These are phyloP conservation scores for Callithrix jacchus DNA, from an alignment of 2,113 vertebrate species.

Conservation along the genomic window DNA sequence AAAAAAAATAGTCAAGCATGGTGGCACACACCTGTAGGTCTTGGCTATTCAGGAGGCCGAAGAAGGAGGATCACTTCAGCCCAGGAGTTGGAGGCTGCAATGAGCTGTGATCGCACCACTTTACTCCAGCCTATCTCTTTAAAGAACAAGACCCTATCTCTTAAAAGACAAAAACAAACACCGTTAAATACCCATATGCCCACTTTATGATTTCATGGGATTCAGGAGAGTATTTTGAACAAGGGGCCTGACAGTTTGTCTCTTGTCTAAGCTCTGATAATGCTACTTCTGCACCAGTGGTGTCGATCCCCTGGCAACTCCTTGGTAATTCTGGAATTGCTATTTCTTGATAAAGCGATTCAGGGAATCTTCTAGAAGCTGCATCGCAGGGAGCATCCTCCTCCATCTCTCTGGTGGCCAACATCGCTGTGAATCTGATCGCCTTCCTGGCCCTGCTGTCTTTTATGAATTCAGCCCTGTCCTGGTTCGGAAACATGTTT, in stretches of 20 bases:
- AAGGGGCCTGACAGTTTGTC: not conserved
- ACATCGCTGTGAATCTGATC: slow-evolving; percentile 87
- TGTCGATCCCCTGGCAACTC: not conserved
- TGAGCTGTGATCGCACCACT: not conserved
- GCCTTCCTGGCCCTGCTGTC: slow-evolving; percentile 89
- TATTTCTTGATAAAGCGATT: slow-evolving; percentile 81
- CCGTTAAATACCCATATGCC: not conserved
- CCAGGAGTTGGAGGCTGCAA: not conserved
- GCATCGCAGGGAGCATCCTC: slow-evolving; percentile 87
- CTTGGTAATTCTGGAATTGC: slow-evolving; percentile 45
- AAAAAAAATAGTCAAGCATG: not conserved
- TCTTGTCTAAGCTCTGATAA: not conserved
- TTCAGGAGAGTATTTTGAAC: not conserved
- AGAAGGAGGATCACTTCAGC: not conserved
- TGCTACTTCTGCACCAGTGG: not conserved
- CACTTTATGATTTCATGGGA: not conserved
- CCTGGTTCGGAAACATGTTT: slow-evolving; percentile 91
- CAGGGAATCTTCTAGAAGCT: slow-evolving; percentile 88
- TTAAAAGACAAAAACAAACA: not conserved
- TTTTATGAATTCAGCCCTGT: slow-evolving; percentile 87
- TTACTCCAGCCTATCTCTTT: not conserved
- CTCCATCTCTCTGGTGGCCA: slow-evolving; percentile 86
- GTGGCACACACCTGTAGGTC: not conserved
- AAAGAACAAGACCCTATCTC: not conserved
- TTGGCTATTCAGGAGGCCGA: not conserved